Evolutionary conservation across 1,140 invertebrate genomes (phyloP).

Genomic region (Solen grandis): DNA sequence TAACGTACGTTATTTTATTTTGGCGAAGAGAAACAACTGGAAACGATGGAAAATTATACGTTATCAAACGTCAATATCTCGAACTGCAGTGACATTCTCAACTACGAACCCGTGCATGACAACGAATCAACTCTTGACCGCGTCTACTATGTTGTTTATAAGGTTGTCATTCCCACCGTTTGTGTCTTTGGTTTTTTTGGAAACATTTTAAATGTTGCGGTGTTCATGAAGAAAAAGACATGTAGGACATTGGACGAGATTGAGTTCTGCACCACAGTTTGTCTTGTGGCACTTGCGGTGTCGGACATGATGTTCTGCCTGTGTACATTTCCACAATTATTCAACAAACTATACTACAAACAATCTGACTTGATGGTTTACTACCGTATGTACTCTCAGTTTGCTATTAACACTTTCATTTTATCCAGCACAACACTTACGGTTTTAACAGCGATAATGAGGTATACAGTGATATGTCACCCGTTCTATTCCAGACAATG

Average conservation of each 20-base stretch:
- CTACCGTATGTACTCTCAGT: conserved; percentile 68
- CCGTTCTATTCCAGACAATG: conserved; percentile 70
- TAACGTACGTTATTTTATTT: no score
- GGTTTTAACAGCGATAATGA: conserved; percentile 69
- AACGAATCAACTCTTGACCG: conserved; percentile 12
- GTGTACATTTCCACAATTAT: conserved; percentile 69
- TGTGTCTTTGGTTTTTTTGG: conserved; percentile 74
- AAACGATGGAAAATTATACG: background rate
- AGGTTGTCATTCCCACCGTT: conserved; percentile 66
- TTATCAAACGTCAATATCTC: background rate
- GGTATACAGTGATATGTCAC: conserved; percentile 74
- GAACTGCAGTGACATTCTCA: background rate
- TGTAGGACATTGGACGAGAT: conserved; percentile 64
- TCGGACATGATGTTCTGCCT: conserved; percentile 73
- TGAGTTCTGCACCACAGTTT: conserved; percentile 69
- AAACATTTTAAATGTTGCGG: conserved; percentile 70
- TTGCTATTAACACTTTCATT: conserved; percentile 74
- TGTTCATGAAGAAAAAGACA: conserved; percentile 68
- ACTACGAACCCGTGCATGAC: background rate
- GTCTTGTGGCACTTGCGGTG: conserved; percentile 68
- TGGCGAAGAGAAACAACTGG: no score
- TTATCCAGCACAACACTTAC: conserved; percentile 73
- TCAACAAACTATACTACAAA: conserved; percentile 55
- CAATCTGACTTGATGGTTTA: conserved; percentile 64
- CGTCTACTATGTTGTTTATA: conserved; percentile 61